These are phyloP conservation scores for Peromyscus aztecus DNA, from an alignment of 2,797 vertebrate species.

Conservation along the genomic window DNA sequence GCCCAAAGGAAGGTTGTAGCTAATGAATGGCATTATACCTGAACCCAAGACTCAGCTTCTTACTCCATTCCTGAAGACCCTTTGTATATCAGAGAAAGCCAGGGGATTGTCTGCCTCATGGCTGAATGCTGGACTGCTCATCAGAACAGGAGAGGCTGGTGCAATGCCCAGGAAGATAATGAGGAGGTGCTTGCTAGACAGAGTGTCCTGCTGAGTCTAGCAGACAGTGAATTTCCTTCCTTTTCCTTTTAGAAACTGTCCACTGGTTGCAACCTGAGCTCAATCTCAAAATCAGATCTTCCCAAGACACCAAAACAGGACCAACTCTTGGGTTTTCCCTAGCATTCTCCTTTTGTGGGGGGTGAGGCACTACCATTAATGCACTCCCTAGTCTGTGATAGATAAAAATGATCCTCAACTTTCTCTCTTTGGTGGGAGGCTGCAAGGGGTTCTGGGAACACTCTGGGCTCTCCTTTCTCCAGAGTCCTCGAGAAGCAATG, in stretches of 20 bases:
- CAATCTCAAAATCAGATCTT: neutral
- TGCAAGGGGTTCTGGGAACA: neutral
- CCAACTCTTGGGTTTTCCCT: neutral
- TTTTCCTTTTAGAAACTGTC: neutral
- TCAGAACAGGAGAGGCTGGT: neutral
- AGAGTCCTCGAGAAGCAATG: neutral
- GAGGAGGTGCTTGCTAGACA: neutral
- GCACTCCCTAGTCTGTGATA: neutral
- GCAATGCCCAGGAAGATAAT: neutral
- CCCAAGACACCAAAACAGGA: neutral
- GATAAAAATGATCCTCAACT: neutral
- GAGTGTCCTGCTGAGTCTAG: neutral
- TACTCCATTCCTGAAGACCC: neutral
- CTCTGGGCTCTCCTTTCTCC: neutral
- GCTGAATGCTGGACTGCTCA: neutral
- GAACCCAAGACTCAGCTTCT: neutral
- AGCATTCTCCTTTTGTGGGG: neutral
- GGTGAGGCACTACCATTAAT: neutral
- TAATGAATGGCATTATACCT: neutral
- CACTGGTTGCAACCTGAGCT: neutral
- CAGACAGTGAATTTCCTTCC: neutral
- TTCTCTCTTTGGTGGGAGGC: neutral
- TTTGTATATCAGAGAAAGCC: neutral
- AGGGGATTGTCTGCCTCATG: neutral
- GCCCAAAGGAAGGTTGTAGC: neutral